phyloP scores from a whole-genome alignment of 2,797 vertebrate genomes.

The Mycteria americana region DNA sequence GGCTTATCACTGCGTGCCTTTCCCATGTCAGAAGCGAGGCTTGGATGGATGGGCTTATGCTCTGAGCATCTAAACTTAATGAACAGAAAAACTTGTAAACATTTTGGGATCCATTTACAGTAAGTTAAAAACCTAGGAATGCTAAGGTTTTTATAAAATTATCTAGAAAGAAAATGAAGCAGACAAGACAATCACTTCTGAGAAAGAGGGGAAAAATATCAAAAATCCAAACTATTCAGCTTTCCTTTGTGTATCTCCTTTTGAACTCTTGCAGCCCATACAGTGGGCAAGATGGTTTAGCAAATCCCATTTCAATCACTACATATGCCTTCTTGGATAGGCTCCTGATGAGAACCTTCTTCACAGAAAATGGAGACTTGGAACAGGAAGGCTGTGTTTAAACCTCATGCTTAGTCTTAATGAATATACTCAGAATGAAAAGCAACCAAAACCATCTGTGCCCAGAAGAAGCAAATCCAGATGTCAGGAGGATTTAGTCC shows the following conservation, averaged over 20 bases:
- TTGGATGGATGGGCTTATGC: background rate
- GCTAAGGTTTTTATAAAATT: background rate
- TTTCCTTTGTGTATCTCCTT: background rate
- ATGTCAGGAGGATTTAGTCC: background rate
- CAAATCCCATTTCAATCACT: constrained; percentile 16
- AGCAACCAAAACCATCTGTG: constrained; percentile 50
- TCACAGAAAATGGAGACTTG: constrained; percentile 24
- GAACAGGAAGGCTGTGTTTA: constrained; percentile 48
- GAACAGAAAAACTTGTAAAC: background rate
- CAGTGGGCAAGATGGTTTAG: background rate
- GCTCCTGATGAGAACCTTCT: background rate
- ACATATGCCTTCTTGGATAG: background rate
- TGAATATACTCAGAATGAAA: constrained; percentile 8
- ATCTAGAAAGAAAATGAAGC: background rate
- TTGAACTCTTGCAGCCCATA: constrained; percentile 15
- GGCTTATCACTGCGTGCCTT: background rate
- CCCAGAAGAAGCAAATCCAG: constrained; percentile 54
- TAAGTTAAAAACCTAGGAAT: background rate
- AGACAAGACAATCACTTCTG: background rate
- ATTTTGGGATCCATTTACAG: background rate
- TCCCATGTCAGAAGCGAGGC: background rate
- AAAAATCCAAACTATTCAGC: background rate
- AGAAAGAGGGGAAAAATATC: background rate
- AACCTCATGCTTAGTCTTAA: constrained; percentile 8
- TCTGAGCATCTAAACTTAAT: background rate